Evolutionary conservation across 2,888 invertebrate genomes (phyloP), one percentile per base, ranked within the genome.

Genomic region (Lasioglossum lativentre): DNA sequence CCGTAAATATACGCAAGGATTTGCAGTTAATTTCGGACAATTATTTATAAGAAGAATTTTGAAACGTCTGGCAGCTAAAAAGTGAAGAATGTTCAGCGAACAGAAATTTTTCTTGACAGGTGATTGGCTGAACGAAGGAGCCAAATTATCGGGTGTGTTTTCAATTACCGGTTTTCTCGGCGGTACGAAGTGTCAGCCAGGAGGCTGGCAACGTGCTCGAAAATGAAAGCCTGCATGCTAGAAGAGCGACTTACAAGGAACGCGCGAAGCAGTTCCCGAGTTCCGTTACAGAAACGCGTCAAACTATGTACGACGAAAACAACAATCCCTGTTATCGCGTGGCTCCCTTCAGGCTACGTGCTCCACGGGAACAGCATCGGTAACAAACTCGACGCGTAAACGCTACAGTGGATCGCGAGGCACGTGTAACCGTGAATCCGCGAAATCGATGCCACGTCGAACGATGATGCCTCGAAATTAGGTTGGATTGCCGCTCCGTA

Each of bases 271-370:
- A 82, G 82, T 84, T 82, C 47, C 23, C 76, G 59, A 77, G 73
- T 84, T 70, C 74, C 74, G 82, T 71, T 71, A 63, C 70, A 66
- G 40, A 38, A 30, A 66, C 66, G 76, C 76, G 82, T 82, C 82
- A 77, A 70, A 82, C 70, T 82, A 34, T 59, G 75, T 45, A 40
- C 77, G 74, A 77, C 82, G 82, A 74, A 82, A 84, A 82, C 82
- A 82, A 82, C 83, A 77, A 77, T 82, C 59, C 74, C 77, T 82
- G 83, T 77, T 84, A 84, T 82, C 82, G 77, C 59, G 77, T 42
- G 14, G 19, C 8, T 23, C 23, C 47, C 72, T 85, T 83, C 83
- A 38, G 75, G 78, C 75, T 83, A 75, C 75, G 78, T 68, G 78
- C 56, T 73, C 38, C 75, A 30, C 63, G 83, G 71, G 75, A 78